A percentile compares a stretch with the other conserved stretches of the same genome.
These are phyloP conservation scores for Threskiornis aethiopicus DNA, from an alignment of 2,797 vertebrate species.

Conservation along the genomic window DNA sequence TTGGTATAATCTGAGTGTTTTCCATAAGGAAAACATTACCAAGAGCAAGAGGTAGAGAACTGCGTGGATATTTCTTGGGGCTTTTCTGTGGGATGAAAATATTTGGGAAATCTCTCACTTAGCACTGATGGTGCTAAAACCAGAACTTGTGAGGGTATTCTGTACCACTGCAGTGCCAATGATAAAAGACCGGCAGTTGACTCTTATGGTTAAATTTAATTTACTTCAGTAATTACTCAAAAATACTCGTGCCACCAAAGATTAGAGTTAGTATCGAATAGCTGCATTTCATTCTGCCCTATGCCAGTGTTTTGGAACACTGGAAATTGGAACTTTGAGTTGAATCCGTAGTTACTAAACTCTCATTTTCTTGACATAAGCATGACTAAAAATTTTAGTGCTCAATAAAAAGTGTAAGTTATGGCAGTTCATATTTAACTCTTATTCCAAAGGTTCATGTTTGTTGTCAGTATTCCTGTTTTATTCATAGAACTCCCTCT, in stretches of 20 bases:
- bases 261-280: background rate
- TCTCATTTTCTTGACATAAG: background rate
- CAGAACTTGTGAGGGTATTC: background rate
- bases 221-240: background rate
- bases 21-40: background rate
- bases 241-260: background rate
- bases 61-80: background rate
- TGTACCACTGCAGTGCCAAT: background rate
- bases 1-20: background rate
- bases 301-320: background rate
- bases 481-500: constrained; percentile 49
- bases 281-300: background rate
- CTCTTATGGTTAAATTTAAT: background rate
- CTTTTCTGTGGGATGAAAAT: background rate
- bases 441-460: background rate
- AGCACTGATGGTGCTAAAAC: background rate
- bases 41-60: background rate
- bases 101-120: background rate
- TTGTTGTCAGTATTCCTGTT: background rate
- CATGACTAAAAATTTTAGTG: background rate
- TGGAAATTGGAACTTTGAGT: background rate
- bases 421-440: background rate
- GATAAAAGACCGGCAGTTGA: background rate
- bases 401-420: background rate
- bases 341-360: background rate